These are phyloP conservation scores for Picathartes gymnocephalus DNA, from an alignment of 2,113 vertebrate species.

Conservation along the genomic window DNA sequence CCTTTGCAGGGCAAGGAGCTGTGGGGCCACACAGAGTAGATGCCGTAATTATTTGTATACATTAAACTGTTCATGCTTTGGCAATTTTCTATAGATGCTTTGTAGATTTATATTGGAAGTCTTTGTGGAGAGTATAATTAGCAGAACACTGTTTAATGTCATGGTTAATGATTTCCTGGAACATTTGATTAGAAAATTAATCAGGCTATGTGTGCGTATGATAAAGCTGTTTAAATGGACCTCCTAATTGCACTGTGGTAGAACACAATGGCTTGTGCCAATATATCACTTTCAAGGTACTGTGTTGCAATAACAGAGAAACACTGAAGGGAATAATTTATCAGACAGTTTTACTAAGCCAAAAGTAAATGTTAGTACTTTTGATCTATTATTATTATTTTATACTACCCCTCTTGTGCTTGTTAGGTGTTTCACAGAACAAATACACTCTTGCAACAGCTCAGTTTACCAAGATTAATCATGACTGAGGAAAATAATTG, in stretches of 20 bases:
- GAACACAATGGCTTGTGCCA: conserved; percentile 60
- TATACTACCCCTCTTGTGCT: background rate
- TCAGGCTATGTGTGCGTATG: conserved; percentile 70
- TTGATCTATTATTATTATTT: conserved; percentile 47
- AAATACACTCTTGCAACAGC: background rate
- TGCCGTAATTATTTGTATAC: conserved; percentile 23
- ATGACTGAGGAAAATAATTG: background rate
- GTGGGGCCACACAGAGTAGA: background rate
- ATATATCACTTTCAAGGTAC: conserved; percentile 52
- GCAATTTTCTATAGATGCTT: conserved; percentile 64
- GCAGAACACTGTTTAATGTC: conserved; percentile 74
- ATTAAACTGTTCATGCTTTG: conserved; percentile 49
- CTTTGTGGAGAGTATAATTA: conserved; percentile 73
- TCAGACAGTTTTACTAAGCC: conserved; percentile 51
- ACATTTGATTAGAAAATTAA: conserved; percentile 81
- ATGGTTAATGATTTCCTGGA: conserved; percentile 77
- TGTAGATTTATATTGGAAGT: conserved; percentile 72
- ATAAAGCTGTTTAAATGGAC: conserved; percentile 71
- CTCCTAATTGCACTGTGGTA: conserved; percentile 68
- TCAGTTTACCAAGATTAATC: background rate
- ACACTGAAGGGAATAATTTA: conserved; percentile 61
- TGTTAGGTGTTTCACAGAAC: background rate
- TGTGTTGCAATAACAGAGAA: conserved; percentile 50
- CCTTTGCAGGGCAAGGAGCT: background rate
- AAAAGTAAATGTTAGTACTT: conserved; percentile 54